These are phyloP conservation scores for Tenthredo mesomela DNA, from an alignment of 2,888 invertebrate genomes.

Conservation along the genomic window DNA sequence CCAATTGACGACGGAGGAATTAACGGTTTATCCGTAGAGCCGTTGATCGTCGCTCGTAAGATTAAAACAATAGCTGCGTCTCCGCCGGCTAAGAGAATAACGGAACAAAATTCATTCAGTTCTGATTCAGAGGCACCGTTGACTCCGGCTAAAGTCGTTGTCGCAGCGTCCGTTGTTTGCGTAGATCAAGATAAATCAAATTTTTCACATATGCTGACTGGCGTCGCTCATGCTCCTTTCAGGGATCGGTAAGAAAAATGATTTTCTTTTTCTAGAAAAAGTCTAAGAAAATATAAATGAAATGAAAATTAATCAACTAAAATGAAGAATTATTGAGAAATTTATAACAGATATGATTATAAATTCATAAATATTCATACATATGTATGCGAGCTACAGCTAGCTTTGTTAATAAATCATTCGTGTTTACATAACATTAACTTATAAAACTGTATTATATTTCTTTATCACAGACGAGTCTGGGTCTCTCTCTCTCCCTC, in stretches of 20 bases:
- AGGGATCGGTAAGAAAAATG: conserved; percentile 71
- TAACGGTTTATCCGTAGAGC: conserved; percentile 68
- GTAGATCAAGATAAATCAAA: conserved; percentile 70
- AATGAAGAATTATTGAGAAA: neutral
- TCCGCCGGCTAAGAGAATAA: conserved; percentile 46
- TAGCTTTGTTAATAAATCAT: neutral
- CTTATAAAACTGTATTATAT: neutral
- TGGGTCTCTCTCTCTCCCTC: neutral
- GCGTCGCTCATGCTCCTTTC: conserved; percentile 70
- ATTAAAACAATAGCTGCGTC: conserved; percentile 16
- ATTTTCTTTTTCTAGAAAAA: neutral
- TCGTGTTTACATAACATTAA: neutral
- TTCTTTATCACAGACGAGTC: neutral
- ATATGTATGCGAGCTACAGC: too few relatives aligned
- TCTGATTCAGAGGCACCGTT: conserved; percentile 88
- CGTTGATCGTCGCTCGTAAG: conserved; percentile 9
- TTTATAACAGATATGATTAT: neutral
- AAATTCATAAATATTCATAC: neutral
- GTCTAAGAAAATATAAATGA: too few relatives aligned
- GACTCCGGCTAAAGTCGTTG: conserved; percentile 82
- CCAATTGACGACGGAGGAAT: conserved; percentile 72
- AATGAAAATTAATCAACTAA: too few relatives aligned
- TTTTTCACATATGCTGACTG: conserved; percentile 64
- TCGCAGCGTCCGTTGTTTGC: conserved; percentile 70
- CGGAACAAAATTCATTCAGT: conserved; percentile 80